Evolutionary conservation across 2,888 invertebrate genomes (phyloP).

Genomic region (Eutolmus rufibarbis): DNA sequence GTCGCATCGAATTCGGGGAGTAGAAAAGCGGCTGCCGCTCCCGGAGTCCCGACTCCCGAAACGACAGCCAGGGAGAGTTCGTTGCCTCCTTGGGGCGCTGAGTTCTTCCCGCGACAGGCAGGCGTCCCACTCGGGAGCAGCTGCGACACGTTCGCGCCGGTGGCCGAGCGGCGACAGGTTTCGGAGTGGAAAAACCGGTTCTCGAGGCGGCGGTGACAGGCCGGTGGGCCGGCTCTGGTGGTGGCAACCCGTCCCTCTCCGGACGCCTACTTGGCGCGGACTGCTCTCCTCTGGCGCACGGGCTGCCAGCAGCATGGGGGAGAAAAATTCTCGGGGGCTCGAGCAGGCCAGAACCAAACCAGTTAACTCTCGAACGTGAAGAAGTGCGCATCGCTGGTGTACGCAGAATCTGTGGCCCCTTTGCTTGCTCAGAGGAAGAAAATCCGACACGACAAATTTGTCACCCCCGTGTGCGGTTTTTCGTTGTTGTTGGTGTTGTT

Average conservation of each 20-base stretch:
- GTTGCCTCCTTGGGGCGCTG: constrained; percentile 23
- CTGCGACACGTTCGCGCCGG: background rate
- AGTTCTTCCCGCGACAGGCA: background rate
- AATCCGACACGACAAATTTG: background rate
- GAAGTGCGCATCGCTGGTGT: constrained; percentile 58
- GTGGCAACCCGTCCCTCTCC: background rate
- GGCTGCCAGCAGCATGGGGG: background rate
- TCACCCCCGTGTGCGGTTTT: background rate
- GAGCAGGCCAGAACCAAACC: constrained; percentile 31
- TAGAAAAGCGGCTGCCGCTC: background rate
- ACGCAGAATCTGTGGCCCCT: constrained; percentile 50
- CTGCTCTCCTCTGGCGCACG: constrained; percentile 1
- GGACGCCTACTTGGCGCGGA: background rate
- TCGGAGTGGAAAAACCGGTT: constrained; percentile 35
- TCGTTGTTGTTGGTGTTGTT: background rate
- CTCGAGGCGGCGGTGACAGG: background rate
- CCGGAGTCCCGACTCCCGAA: background rate
- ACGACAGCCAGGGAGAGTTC: background rate
- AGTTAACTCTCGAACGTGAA: constrained; percentile 62
- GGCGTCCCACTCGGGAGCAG: constrained; percentile 17
- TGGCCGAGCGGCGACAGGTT: background rate
- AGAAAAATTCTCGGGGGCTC: background rate
- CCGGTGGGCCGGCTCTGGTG: constrained; percentile 6
- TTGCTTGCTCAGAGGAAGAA: background rate
- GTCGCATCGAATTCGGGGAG: background rate